Evolutionary conservation across 2,797 vertebrate species (phyloP), one percentile per base, ranked within the genome.

Genomic region (Pipistrellus kuhlii): DNA sequence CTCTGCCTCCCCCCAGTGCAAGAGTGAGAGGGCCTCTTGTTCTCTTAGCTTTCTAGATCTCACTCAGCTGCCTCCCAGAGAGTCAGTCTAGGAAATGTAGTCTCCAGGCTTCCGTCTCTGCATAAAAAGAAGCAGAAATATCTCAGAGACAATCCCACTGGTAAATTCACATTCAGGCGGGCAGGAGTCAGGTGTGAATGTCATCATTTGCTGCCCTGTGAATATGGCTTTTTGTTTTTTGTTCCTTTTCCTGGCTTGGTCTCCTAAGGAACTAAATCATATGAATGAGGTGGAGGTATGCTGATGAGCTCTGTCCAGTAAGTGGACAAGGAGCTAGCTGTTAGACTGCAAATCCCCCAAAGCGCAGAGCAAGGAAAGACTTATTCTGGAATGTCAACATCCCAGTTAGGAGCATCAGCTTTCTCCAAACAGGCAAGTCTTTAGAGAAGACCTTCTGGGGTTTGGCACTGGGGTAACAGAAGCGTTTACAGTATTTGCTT

Each of bases 1-100:
- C 15, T 0, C 25, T 21, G 14, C 7, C n/a, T 53, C 25, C 20
- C 11, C 0, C 25, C 23, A 21, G 12, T 2, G 30, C 27, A 44
- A n/a, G 30, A 44, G 53, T 6, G 11, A 35, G 14, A 66, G 3
- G 25, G 55, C 51, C 30, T 32, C 38, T 20, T 55, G 17, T 72
- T 44, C 66, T 57, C 13, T 17, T 15, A 10, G 44, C 27, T n/a
- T 21, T 71, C 51, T 27, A 23, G 27, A 5, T 21, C 15, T 6
- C 23, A 14, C 13, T 17, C 41, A 69, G 55, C 51, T 4, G 13
- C 8, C 3, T 30, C 41, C 41, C 12, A 10, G 7, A 0, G 21
- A 76, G 18, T 30, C 62, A 27, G 35, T 27, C 51, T 27, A 46
- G 69, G 44, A 27, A 76, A 53, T 78, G 21, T n/a, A 3, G 30